phyloP scores from a whole-genome alignment of 2,797 vertebrate genomes.

The Anguilla pacifica region DNA sequence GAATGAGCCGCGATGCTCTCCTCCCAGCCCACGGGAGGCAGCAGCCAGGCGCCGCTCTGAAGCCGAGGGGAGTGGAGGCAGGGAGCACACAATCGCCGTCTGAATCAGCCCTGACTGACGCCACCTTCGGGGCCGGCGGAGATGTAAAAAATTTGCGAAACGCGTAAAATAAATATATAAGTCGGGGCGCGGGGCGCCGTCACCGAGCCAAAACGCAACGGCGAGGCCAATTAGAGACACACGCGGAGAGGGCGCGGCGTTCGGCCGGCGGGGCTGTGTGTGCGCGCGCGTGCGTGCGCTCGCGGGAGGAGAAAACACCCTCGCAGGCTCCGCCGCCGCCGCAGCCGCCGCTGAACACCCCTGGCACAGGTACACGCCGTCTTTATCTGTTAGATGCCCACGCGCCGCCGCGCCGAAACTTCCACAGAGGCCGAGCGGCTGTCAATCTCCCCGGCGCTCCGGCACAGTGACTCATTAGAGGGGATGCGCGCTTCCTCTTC shows the following conservation, averaged over 20 bases:
- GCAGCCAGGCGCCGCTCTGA: background rate
- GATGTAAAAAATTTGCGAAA: background rate
- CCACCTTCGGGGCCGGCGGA: background rate
- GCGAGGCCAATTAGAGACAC: background rate
- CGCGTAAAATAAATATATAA: background rate
- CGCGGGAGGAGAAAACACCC: background rate
- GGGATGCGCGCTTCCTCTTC: no score
- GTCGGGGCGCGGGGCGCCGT: no score
- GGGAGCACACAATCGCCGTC: background rate
- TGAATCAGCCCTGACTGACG: background rate
- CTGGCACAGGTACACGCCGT: background rate
- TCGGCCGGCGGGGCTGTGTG: background rate
- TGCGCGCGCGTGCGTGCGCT: no score
- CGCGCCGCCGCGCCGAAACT: background rate
- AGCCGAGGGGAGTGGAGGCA: background rate
- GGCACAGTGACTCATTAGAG: slow-evolving; percentile 28
- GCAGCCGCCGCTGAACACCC: background rate
- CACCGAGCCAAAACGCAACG: background rate
- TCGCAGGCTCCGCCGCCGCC: background rate
- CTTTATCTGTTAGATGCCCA: slow-evolving; percentile 11
- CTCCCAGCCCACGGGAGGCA: background rate
- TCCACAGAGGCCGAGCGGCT: background rate
- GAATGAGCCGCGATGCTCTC: background rate
- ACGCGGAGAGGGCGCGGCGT: background rate
- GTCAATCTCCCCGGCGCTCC: slow-evolving; percentile 49